Base-by-base conservation (phyloP, 1,140 invertebrate genomes). In the Anadara kagoshimensis region DNA sequence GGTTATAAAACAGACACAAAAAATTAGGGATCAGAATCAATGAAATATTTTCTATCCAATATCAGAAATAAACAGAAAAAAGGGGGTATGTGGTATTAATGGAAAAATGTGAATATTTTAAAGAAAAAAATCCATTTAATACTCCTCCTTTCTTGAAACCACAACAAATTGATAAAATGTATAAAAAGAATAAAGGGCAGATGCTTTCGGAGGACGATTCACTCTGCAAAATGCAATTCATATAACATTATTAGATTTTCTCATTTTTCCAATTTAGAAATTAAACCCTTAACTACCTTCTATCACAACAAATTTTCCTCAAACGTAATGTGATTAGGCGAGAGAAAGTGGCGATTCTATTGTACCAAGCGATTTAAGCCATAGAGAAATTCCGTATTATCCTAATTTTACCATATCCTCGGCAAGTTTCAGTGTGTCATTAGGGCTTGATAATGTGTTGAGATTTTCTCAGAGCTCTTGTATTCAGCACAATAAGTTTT, bases 241-340 rank as follows among this genome's bases (percentile, higher is more conserved):
- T 36, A 36, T 36, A 36, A 44, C 14, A 43, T 76, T 71, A 76
- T 76, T 72, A 58, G 54, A 69, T 76, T 76, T 72, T 64, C 65
- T 61, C 58, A 69, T 76, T 67, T 56, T 64, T n/a, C 65, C 69
- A 59, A 76, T 63, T 61, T 69, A 72, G 75, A 58, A 72, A 76
- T 76, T 76, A 76, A 71, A 71, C 69, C 66, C 68, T 64, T 72
- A 72, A 72, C 69, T 71, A 68, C 57, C 62, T 62, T 59, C 57
- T 73, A 76, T 76, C 75, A 73, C 58, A 73, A 72, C 75, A 64
- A 65, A 76, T 72, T 76, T 69, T 43, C 51, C 58, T 76, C 68
- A 73, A 65, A 56, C 54, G 26, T 73, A 67, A 73, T 73, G 58
- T 61, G 51, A 73, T 73, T 73, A 73, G 36, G 45, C 51, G 43